Evolutionary conservation across 2,797 vertebrate genomes (phyloP).

Genomic region (Melanotaenia boesemani): DNA sequence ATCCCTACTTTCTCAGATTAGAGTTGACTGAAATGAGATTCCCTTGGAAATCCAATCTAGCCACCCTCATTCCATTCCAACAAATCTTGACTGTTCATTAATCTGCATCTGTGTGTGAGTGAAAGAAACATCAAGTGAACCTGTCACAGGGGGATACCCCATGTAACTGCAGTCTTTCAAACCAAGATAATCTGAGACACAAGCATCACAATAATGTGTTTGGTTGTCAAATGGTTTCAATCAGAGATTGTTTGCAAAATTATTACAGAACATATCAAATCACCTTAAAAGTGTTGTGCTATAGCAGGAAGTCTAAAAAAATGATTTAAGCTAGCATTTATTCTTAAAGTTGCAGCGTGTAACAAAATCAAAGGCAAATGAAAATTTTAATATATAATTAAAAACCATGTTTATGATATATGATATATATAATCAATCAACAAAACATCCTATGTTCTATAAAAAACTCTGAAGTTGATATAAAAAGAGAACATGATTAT

Average conservation of each 20-base stretch:
- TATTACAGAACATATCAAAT: background rate
- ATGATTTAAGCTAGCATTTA: too few relatives aligned
- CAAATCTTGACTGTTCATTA: conserved; percentile 61
- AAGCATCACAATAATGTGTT: background rate
- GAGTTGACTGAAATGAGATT: conserved; percentile 62
- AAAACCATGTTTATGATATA: too few relatives aligned
- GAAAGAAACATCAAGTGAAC: conserved; percentile 28
- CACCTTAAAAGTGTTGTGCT: background rate
- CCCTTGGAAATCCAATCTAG: conserved; percentile 64
- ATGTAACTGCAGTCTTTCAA: conserved; percentile 8
- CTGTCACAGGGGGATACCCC: background rate
- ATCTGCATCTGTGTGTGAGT: conserved; percentile 40
- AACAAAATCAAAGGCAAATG: too few relatives aligned
- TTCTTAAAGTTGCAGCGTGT: too few relatives aligned
- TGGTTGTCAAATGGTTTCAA: background rate
- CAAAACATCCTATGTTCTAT: too few relatives aligned
- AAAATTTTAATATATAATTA: too few relatives aligned
- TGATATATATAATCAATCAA: too few relatives aligned
- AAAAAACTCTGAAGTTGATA: too few relatives aligned
- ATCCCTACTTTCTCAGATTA: conserved; percentile 38
- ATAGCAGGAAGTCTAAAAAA: too few relatives aligned
- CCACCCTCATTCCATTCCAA: conserved; percentile 41
- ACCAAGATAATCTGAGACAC: background rate
- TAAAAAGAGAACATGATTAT: too few relatives aligned
- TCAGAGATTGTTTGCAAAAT: background rate